A percentile compares a stretch with the other conserved stretches of the same genome.
Conservation (phyloP, 2,797 vertebrate species). For the Syngnathus acus region DNA sequence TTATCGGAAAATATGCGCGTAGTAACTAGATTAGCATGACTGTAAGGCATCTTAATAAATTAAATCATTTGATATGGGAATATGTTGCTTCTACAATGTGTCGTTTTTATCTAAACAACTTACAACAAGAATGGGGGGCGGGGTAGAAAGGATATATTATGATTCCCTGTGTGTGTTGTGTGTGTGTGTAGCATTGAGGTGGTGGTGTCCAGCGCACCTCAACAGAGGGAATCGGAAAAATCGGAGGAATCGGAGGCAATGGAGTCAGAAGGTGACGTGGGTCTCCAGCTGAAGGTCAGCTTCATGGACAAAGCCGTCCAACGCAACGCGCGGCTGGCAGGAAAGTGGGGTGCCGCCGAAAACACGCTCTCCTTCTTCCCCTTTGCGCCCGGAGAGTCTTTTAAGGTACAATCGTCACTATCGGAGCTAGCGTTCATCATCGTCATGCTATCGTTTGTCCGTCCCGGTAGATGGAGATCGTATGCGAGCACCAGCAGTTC, state of each 20-base stretch:
- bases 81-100: neutral
- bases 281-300: slow-evolving; percentile 77
- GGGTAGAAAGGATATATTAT: no score
- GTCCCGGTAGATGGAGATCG: slow-evolving; percentile 79
- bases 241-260: slow-evolving; percentile 42
- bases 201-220: slow-evolving; percentile 67
- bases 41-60: neutral
- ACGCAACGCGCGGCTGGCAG: slow-evolving; percentile 77
- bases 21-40: neutral
- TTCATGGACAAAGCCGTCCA: slow-evolving; percentile 78
- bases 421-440: neutral
- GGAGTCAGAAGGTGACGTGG: slow-evolving; percentile 72
- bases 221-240: neutral
- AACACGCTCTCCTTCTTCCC: slow-evolving; percentile 83
- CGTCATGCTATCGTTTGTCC: neutral
- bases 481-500: slow-evolving; percentile 90
- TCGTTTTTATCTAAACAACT: neutral
- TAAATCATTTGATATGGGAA: neutral
- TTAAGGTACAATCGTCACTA: slow-evolving; percentile 67
- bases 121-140: neutral
- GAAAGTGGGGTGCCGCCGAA: slow-evolving; percentile 81
- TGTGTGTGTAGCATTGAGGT: slow-evolving; percentile 75
- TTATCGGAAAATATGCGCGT: neutral
- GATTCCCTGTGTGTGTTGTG: neutral
- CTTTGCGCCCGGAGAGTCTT: slow-evolving; percentile 78